Conservation (phyloP, 2,888 invertebrate genomes). For the Tuta absoluta region DNA sequence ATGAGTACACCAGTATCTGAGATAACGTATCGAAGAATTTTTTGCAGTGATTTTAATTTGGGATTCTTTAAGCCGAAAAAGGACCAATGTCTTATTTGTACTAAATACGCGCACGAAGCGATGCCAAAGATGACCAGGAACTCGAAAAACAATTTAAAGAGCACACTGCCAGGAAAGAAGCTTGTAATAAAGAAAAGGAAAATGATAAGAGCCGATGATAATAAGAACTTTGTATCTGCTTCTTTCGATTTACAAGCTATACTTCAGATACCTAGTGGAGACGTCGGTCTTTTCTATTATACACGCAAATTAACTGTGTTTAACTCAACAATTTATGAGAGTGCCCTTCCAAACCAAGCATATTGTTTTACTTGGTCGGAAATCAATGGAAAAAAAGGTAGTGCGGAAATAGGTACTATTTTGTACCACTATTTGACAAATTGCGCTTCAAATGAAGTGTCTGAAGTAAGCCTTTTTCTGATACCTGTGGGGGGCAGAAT, state of each 20-base stretch:
- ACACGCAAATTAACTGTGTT: background rate
- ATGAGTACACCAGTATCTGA: no score
- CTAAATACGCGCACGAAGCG: background rate
- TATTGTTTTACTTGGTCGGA: slow-evolving; percentile 28
- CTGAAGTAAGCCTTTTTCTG: slow-evolving; percentile 39
- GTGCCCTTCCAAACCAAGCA: background rate
- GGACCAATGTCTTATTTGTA: background rate
- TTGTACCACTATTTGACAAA: slow-evolving; percentile 34
- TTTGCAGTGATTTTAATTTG: background rate
- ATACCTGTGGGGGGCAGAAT: slow-evolving; percentile 31
- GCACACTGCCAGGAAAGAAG: background rate
- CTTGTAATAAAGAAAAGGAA: background rate
- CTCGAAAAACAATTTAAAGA: background rate
- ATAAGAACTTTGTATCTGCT: background rate
- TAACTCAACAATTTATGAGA: background rate
- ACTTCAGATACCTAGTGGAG: background rate
- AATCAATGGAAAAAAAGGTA: slow-evolving; percentile 46
- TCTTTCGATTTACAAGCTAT: background rate
- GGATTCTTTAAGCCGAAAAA: background rate
- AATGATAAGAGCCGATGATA: background rate
- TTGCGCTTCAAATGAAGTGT: slow-evolving; percentile 38
- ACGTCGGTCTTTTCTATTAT: background rate
- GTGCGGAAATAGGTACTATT: slow-evolving; percentile 44
- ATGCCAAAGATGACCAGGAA: background rate
- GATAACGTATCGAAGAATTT: background rate